Base-by-base conservation (phyloP, 2,888 invertebrate genomes). In the Aromia moschata region DNA sequence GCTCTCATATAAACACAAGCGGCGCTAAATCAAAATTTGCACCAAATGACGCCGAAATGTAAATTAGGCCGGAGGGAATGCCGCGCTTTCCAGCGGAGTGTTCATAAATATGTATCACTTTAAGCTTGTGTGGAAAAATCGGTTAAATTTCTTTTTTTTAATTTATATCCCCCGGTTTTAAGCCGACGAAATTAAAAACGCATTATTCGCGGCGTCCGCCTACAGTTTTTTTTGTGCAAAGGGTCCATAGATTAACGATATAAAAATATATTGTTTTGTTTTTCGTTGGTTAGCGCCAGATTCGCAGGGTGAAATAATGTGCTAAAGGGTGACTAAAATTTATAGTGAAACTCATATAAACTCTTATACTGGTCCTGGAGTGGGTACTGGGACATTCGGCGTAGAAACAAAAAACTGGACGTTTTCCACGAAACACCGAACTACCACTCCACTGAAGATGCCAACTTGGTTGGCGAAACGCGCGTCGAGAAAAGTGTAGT, bases 41-140 rank as follows among this genome's bases (percentile, higher is more conserved):
- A 57, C 57, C 51, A 57, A 58, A 61, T 61, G 51, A 53, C 46
- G 54, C 40, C 46, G 57, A 38, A 43, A 61, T 61, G 61, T 54
- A 58, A 61, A 61, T 58, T 58, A 40, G 43, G 18, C 58, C 61
- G 31, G n/a, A 54, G 55, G 58, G 55, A 55, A 45, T 43, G 51
- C 38, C 55, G 38, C 38, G 54, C 55, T 61, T 55, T 55, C 51
- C 54, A 45, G 31, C 55, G n/a, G 43, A 38, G 18, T 41, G 55
- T 51, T 58, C 55, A 61, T 58, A 61, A 58, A 52, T 52, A 52
- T 57, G 52, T 38, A 57, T 57, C 36, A 52, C 37, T 43, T 57
- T 44, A 47, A 52, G 41, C 49, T 44, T 33, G 30, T 30, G 37
- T 37, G 52, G 17, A 52, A 52, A 52, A 52, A 49, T 49, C 31